A percentile compares a stretch with the other conserved stretches of the same genome.
These are phyloP conservation scores for Heliornis fulica DNA, from an alignment of 2,113 vertebrate genomes.

Conservation along the genomic window DNA sequence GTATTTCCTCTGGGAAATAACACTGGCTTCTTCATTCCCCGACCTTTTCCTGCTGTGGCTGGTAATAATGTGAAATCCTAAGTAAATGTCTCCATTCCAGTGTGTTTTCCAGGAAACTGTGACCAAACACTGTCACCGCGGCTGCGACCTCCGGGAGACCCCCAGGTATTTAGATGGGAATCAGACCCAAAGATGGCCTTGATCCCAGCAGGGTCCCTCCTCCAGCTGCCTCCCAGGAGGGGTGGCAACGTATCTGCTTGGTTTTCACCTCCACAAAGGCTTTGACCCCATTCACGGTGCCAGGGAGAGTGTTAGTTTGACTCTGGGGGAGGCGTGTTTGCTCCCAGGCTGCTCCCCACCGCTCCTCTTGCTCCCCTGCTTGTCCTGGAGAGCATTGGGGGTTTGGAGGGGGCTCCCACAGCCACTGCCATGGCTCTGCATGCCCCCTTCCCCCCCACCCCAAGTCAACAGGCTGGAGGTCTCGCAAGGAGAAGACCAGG, in stretches of 20 bases:
- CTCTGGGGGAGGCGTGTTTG: rapidly evolving
- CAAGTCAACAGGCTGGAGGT: rapidly evolving
- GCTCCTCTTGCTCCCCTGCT: rapidly evolving
- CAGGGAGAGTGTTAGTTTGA: background rate
- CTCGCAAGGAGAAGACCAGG: background rate
- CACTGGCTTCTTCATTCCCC: background rate
- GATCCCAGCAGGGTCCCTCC: background rate
- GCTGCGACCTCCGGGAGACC: background rate
- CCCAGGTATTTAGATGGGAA: background rate
- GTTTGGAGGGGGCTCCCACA: rapidly evolving
- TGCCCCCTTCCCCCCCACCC: background rate
- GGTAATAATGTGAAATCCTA: background rate
- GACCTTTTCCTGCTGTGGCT: background rate
- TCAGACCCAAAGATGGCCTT: background rate
- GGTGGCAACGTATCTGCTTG: background rate
- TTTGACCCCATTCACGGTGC: background rate
- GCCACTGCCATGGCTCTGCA: background rate
- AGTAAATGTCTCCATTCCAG: slow-evolving; percentile 21
- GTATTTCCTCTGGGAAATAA: background rate
- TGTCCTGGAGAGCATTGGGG: background rate
- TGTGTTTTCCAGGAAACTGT: background rate
- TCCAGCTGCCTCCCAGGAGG: background rate
- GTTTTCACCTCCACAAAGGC: background rate
- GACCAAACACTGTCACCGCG: background rate
- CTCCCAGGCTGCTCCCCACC: background rate